Evolutionary conservation across 2,888 invertebrate species (phyloP), one percentile per base, ranked within the genome.

Genomic region (Epinotia demarniana): DNA sequence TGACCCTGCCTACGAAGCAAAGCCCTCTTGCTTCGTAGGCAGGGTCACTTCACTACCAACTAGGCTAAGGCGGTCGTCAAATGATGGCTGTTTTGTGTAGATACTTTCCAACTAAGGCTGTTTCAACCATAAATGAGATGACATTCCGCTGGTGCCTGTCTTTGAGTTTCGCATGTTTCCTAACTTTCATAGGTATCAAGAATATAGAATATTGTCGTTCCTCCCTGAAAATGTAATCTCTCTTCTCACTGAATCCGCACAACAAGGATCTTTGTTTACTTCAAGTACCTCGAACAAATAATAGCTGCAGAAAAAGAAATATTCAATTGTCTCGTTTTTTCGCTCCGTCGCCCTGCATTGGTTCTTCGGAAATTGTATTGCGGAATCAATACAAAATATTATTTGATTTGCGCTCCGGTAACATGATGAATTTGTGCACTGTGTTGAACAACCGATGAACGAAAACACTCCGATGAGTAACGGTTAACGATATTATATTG

Each of bases 381-480:
- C 23, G 27, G 60, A 33, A 60, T n/a, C 61, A 61, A 61, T 61
- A 61, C 16, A 27, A n/a, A 61, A 33, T 33, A n/a, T 33, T 61
- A 61, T 61, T 61, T 33, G n/a, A n/a, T 60, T 60, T 33, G 61
- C 27, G 33, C 61, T 61, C 33, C 61, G 27, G n/a, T 8, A 53
- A 53, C n/a, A 2, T n/a, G n/a, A 53, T 53, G n/a, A 6, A n/a
- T 16, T 53, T 53, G 13, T 13, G 4, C 53, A n/a, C n/a, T n/a
- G 53, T n/a, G n/a, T 53, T 53, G 53, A 27, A 27, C 3, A 27
- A 27, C 23, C 23, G 23, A 27, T 2, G 23, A 27, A 27, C 23
- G 23, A 27, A 27, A 27, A 27, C 23, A 27, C 23, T 53, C 8
- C 1, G 53, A 9, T 8, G 33, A 33, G 2, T 27, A 27, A 6